Conservation (phyloP, 2,113 vertebrate genomes). For the Dipodomys merriami region DNA sequence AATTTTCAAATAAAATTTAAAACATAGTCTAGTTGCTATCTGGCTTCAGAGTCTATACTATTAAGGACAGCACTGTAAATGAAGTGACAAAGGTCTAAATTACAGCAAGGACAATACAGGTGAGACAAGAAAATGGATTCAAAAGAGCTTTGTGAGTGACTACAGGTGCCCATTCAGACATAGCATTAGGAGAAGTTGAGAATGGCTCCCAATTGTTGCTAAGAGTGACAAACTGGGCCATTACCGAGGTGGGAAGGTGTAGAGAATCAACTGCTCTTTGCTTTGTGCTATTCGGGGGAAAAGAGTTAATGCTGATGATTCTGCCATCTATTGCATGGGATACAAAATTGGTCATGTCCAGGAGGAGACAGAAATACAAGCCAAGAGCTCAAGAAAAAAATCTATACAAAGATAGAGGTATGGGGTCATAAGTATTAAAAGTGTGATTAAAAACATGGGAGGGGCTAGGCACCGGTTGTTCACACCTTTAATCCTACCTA, state of each 20-base stretch:
- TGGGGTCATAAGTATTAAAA: neutral
- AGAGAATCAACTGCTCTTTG: neutral
- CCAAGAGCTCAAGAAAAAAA: slow-evolving; percentile 22
- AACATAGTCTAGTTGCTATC: neutral
- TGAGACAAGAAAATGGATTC: neutral
- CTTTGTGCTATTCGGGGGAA: too few relatives aligned
- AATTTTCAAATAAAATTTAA: neutral
- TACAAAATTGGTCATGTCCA: neutral
- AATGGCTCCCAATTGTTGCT: neutral
- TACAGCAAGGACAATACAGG: neutral
- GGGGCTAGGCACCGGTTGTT: neutral
- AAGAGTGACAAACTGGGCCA: neutral
- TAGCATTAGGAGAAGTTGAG: neutral
- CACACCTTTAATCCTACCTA: neutral
- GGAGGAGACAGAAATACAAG: neutral
- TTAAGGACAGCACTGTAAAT: neutral
- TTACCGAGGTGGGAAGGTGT: too few relatives aligned
- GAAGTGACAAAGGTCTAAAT: neutral
- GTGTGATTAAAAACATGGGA: neutral
- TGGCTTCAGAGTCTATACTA: neutral
- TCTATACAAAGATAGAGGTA: neutral
- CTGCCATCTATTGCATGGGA: neutral
- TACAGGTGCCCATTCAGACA: neutral
- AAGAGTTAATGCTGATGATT: neutral
- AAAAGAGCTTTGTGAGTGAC: neutral